Percentiles rank a stretch among this genome's conserved stretches.
Conservation (phyloP, 2,113 vertebrate genomes). For the Pseudopipra pipra region DNA sequence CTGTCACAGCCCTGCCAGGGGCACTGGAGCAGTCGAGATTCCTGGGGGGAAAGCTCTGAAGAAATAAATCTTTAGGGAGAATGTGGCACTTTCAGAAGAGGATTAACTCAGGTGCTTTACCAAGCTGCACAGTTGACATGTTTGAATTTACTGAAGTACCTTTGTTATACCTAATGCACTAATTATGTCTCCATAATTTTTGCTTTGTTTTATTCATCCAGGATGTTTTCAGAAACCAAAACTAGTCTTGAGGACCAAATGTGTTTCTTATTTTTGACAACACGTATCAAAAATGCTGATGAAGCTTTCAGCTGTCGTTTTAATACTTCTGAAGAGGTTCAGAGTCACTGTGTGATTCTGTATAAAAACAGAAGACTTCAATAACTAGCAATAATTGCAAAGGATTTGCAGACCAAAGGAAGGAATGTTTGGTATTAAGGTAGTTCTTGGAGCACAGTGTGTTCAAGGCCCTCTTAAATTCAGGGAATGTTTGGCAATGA, state of each 20-base stretch:
- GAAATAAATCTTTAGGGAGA: neutral
- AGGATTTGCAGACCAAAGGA: conserved; percentile 60
- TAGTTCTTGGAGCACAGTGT: conserved; percentile 48
- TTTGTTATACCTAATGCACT: neutral
- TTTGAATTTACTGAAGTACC: neutral
- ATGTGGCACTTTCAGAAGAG: neutral
- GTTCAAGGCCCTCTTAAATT: conserved; percentile 53
- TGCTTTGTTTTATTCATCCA: neutral
- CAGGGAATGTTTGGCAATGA: conserved; percentile 63
- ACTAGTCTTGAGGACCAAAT: conserved; percentile 56
- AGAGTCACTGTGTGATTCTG: conserved; percentile 59
- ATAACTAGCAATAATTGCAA: conserved; percentile 64
- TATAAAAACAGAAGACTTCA: conserved; percentile 11
- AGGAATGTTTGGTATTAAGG: conserved; percentile 35
- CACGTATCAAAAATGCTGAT: conserved; percentile 11
- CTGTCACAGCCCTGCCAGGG: neutral
- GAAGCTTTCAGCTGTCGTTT: neutral
- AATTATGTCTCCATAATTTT: neutral
- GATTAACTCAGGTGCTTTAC: conserved; percentile 12
- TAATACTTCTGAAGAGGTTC: conserved; percentile 13
- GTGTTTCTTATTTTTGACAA: conserved; percentile 24
- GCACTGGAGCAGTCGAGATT: neutral
- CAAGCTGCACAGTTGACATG: neutral
- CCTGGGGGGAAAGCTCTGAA: neutral
- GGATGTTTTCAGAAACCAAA: conserved; percentile 39